phyloP scores from a whole-genome alignment of 2,888 invertebrate genomes.

The Dexiosoma caninum region DNA sequence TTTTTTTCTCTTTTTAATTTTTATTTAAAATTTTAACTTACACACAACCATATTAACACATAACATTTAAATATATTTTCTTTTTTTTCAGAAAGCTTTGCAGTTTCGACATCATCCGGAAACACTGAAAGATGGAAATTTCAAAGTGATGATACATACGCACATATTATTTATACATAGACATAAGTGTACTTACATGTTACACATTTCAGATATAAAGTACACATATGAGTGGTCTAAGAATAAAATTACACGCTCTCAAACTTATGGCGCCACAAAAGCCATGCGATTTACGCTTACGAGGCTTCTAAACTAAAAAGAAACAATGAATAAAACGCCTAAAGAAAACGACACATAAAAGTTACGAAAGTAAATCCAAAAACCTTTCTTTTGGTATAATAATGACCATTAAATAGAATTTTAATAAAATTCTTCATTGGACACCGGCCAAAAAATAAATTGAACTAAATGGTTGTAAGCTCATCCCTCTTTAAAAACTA shows the following conservation, averaged over 20 bases:
- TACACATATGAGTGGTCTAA: neutral
- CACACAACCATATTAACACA: neutral
- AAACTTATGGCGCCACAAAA: neutral
- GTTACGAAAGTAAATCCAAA: slow-evolving; percentile 15
- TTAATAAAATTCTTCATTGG: slow-evolving; percentile 30
- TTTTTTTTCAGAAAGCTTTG: neutral
- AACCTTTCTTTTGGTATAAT: neutral
- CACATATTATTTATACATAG: neutral
- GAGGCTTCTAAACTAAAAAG: slow-evolving; percentile 20
- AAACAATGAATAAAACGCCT: neutral
- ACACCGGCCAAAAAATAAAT: slow-evolving; percentile 56
- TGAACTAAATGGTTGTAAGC: slow-evolving; percentile 50
- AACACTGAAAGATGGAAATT: neutral
- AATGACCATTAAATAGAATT: neutral
- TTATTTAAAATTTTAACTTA: neutral
- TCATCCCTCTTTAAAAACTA: neutral
- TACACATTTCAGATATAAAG: neutral
- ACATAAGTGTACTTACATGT: neutral
- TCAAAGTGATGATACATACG: neutral
- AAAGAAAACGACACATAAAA: neutral
- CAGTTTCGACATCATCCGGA: neutral
- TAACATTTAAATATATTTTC: too few species aligned
- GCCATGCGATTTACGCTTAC: neutral
- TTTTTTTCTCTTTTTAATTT: neutral
- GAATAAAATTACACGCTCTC: neutral